Base-by-base conservation (phyloP, 1,140 invertebrate genomes). In the Adelges cooleyi region DNA sequence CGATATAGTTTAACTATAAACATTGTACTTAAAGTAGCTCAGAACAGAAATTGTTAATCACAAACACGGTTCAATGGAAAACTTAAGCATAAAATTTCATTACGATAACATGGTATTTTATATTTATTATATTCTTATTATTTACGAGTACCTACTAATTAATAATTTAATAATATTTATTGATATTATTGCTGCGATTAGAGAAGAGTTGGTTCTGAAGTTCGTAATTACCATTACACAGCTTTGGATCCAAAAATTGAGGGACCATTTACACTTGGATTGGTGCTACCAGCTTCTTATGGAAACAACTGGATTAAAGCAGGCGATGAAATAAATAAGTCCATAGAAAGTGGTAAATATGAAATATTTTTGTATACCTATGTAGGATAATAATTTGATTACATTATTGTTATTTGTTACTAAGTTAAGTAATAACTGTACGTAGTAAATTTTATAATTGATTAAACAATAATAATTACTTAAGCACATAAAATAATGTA, bases 241-340 rank as follows among this genome's bases (percentile, higher is more conserved):
- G 84, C 86, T 25, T 73, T 96, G 29, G 80, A 81, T 2, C 56
- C 56, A 62, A 62, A 62, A 62, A 36, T 48, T 20, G 82, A 85
- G 20, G 93, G 92, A 1, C 91, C 91, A 0, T 96, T 95, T 74
- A 86, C 89, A 17, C 80, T 93, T 67, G 89, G 84, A 22, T 80
- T 91, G 36, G 88, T 86, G 1, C 74, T 94, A 65, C 90, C 92
- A 0, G 81, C 86, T 69, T 80, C 76, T 17, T 90, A 89, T 72
- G 87, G 87, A 33, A 84, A 84, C 69, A 86, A 84, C 22, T 86
- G 86, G 75, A 82, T 90, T 23, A 80, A 86, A 72, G 70, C 71
- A 36, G 69, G 70, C 0, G 71, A 71, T 54, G 70, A 69, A 52
- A 70, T 70, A 10, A 69, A 65, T 52, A 71, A 69, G 53, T 70